A percentile compares a stretch with the other conserved stretches of the same genome.
phyloP scores from a whole-genome alignment of 2,888 invertebrate species.

The Eulithis testata region DNA sequence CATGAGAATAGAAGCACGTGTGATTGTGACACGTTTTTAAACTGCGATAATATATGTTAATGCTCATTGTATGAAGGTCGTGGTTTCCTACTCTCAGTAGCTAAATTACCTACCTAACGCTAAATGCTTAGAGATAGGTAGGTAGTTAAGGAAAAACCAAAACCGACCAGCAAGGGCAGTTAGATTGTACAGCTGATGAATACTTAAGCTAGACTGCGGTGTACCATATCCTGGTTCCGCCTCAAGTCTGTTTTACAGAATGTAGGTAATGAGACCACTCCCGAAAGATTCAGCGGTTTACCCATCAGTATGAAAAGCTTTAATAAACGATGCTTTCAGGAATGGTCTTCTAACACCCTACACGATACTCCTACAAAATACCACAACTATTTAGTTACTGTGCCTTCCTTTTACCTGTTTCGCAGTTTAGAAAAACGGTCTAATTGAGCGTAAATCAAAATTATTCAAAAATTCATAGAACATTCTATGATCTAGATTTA shows the following conservation, averaged over 20 bases:
- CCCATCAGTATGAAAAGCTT: too few relatives aligned
- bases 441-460: too few relatives aligned
- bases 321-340: too few relatives aligned
- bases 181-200: not conserved
- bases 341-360: too few relatives aligned
- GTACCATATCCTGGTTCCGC: conserved; percentile 12
- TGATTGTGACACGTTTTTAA: conserved; percentile 12
- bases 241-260: not conserved
- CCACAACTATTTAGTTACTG: too few relatives aligned
- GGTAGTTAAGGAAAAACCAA: conserved; percentile 20
- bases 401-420: too few relatives aligned
- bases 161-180: conserved; percentile 4
- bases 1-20: conserved; percentile 12
- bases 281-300: too few relatives aligned
- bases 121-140: not conserved
- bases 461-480: too few relatives aligned
- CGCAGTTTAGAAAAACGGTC: too few relatives aligned
- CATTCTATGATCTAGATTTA: too few relatives aligned
- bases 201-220: not conserved
- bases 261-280: too few relatives aligned
- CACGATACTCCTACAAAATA: too few relatives aligned
- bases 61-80: conserved; percentile 15
- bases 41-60: conserved; percentile 6
- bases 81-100: not conserved
- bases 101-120: not conserved